phyloP scores from a whole-genome alignment of 2,797 vertebrate genomes.

The Clarias fuscus region DNA sequence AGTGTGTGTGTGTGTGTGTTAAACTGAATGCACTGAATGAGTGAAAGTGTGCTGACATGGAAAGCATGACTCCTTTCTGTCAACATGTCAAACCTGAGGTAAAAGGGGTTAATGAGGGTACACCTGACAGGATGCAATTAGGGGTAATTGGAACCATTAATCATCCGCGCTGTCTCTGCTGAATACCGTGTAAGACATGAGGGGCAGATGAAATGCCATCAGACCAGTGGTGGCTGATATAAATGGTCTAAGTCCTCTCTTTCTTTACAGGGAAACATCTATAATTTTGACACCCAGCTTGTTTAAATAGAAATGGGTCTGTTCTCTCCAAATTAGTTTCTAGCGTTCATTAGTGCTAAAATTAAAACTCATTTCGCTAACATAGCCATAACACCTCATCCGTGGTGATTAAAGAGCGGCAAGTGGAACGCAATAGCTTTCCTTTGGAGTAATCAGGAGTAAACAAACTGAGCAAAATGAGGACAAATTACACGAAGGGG shows the following conservation, averaged over 20 bases:
- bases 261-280: not conserved
- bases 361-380: not conserved
- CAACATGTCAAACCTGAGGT: slow-evolving; percentile 55
- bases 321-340: not conserved
- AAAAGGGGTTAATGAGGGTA: slow-evolving; percentile 44
- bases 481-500: not conserved
- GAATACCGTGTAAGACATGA: not conserved
- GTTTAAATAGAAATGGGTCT: not conserved
- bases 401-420: not conserved
- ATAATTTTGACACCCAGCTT: not conserved
- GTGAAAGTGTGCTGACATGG: slow-evolving; percentile 40
- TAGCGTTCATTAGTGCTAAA: not conserved
- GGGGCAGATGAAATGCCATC: slow-evolving; percentile 2
- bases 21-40: slow-evolving; percentile 15
- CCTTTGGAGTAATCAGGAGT: not conserved
- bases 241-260: not conserved
- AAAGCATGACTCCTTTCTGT: slow-evolving; percentile 51
- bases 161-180: slow-evolving; percentile 49
- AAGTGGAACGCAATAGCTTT: not conserved
- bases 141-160: slow-evolving; percentile 51
- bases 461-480: not conserved
- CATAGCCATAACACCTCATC: not conserved
- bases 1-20: slow-evolving; percentile 19
- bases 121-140: slow-evolving; percentile 53
- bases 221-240: not conserved